Conservation (phyloP, 2,797 vertebrate genomes). For the Champsocephalus esox region DNA sequence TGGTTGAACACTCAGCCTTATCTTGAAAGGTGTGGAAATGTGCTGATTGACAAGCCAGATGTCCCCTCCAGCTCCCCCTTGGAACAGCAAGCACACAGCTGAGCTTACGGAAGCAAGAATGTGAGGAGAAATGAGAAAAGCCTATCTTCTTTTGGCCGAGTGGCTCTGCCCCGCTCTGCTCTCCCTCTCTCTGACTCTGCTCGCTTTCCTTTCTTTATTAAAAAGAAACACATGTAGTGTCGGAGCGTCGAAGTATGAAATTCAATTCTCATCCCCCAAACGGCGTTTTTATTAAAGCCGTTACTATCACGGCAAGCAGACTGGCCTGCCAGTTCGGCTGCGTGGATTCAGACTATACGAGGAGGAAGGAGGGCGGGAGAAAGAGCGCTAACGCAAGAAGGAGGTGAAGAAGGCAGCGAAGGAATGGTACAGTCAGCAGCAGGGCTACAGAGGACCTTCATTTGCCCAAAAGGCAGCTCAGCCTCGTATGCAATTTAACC, state of each 20-base stretch:
- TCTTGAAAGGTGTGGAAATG: constrained; percentile 60
- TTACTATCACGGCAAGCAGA: constrained; percentile 82
- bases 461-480: constrained; percentile 74
- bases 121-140: constrained; percentile 74
- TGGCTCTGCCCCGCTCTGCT: constrained; percentile 54
- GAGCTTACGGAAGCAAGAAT: constrained; percentile 74
- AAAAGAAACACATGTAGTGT: constrained; percentile 86
- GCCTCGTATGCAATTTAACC: constrained; percentile 79
- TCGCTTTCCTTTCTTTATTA: constrained; percentile 79
- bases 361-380: constrained; percentile 38
- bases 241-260: constrained; percentile 86
- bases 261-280: constrained; percentile 86
- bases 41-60: constrained; percentile 70
- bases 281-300: constrained; percentile 85
- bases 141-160: constrained; percentile 70
- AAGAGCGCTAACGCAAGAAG: constrained; percentile 29
- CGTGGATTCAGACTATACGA: constrained; percentile 63
- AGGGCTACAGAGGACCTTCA: constrained; percentile 71
- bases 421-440: constrained; percentile 69
- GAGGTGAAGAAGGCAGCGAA: constrained; percentile 58
- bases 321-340: constrained; percentile 69
- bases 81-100: constrained; percentile 65
- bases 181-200: constrained; percentile 36
- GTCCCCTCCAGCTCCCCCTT: constrained; percentile 44
- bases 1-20: constrained; percentile 42